Evolutionary conservation across 2,113 vertebrate genomes (phyloP).

Genomic region (Gymnarchus niloticus): DNA sequence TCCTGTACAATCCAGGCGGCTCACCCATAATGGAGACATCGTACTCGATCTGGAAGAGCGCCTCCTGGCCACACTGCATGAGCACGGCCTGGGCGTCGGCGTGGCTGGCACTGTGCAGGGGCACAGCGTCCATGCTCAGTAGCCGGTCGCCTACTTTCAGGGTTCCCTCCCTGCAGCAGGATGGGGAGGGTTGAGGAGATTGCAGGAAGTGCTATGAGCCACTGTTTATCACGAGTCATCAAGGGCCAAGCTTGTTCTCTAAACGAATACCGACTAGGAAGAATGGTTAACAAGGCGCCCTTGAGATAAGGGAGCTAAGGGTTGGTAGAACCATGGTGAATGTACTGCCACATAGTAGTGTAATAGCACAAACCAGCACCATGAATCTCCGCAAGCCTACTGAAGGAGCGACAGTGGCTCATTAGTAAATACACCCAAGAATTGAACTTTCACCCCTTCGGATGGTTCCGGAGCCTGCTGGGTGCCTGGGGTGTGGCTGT

Average conservation of each 20-base stretch:
- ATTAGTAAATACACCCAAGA: no score
- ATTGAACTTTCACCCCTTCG: no score
- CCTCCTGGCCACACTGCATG: slow-evolving; percentile 82
- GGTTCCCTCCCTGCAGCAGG: slow-evolving; percentile 76
- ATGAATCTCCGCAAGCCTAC: slow-evolving; percentile 3
- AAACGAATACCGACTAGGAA: not conserved
- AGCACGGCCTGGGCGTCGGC: slow-evolving; percentile 75
- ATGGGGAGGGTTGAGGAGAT: not conserved
- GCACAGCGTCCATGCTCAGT: slow-evolving; percentile 82
- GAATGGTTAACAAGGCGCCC: not conserved
- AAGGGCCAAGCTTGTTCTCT: not conserved
- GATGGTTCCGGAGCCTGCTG: no score
- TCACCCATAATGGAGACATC: slow-evolving; percentile 91
- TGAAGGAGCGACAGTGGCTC: no score
- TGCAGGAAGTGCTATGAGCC: not conserved
- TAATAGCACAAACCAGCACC: not conserved
- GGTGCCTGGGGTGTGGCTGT: no score
- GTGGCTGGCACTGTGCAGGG: slow-evolving; percentile 78
- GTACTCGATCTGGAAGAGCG: slow-evolving; percentile 89
- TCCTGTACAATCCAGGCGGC: slow-evolving; percentile 19
- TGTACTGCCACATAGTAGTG: not conserved
- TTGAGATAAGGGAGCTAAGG: not conserved
- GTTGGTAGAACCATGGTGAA: not conserved
- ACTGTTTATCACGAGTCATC: not conserved
- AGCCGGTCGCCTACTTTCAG: slow-evolving; percentile 84